These are phyloP conservation scores for Sebastes iracundus DNA, from an alignment of 2,797 vertebrate genomes.

Conservation along the genomic window DNA sequence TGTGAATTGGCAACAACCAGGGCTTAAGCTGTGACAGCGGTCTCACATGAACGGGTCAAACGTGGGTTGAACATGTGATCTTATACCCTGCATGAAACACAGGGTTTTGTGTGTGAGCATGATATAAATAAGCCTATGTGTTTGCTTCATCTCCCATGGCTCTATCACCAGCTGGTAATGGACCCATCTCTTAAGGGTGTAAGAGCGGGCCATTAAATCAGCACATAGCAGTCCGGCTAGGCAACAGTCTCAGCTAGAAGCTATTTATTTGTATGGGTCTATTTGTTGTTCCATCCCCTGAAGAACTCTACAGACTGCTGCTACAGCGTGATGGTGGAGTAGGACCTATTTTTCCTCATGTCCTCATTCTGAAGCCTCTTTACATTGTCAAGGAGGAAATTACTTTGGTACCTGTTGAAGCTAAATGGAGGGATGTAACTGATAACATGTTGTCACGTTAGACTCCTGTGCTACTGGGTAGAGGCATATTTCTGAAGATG, in stretches of 20 bases:
- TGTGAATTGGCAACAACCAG: background rate
- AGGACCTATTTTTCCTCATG: background rate
- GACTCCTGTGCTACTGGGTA: background rate
- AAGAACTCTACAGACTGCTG: slow-evolving; percentile 12
- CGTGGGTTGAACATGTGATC: background rate
- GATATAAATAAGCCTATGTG: background rate
- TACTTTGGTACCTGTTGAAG: background rate
- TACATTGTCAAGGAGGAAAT: background rate
- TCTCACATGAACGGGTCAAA: background rate
- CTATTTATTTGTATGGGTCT: slow-evolving; percentile 55
- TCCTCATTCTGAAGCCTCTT: slow-evolving; percentile 3
- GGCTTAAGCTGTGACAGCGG: background rate
- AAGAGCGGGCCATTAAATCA: slow-evolving; percentile 31
- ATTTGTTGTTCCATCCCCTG: slow-evolving; percentile 56
- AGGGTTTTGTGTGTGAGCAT: slow-evolving; percentile 1
- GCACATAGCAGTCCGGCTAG: slow-evolving; percentile 8
- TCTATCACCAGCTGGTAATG: slow-evolving; percentile 29
- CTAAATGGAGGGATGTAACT: background rate
- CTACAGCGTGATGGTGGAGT: background rate
- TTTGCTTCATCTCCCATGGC: background rate
- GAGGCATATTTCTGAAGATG: background rate
- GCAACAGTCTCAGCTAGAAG: slow-evolving; percentile 36
- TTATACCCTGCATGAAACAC: background rate
- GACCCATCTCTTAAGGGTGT: slow-evolving; percentile 20
- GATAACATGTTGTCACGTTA: background rate